Conservation (phyloP, 2,888 invertebrate species). For the Pheosia gnoma region DNA sequence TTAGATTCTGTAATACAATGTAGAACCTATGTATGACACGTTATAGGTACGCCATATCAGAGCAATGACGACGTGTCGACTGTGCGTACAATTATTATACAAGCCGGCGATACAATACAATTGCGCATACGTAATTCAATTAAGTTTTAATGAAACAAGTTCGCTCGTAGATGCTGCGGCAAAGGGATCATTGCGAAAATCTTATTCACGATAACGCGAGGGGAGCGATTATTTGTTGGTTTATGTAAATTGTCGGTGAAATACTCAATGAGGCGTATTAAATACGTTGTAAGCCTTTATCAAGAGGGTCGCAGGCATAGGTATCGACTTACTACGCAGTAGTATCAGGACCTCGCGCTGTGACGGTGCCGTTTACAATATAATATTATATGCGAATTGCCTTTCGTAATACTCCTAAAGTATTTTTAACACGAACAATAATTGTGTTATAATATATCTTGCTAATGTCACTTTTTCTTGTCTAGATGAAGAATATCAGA, state of each 20-base stretch:
- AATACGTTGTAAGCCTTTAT: slow-evolving; percentile 72
- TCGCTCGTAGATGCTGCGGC: slow-evolving; percentile 9
- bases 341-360: slow-evolving; percentile 23
- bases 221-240: slow-evolving; percentile 60
- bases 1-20: not conserved
- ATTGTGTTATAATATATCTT: no score
- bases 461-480: no score
- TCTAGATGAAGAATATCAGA: no score
- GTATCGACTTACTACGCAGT: slow-evolving; percentile 35
- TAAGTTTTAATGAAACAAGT: slow-evolving; percentile 10
- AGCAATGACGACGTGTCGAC: not conserved
- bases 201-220: slow-evolving; percentile 48
- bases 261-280: slow-evolving; percentile 69
- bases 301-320: slow-evolving; percentile 62
- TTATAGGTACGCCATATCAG: not conserved
- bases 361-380: slow-evolving; percentile 8
- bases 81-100: not conserved
- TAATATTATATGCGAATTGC: not conserved
- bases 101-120: not conserved
- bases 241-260: slow-evolving; percentile 68
- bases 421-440: not conserved
- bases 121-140: slow-evolving; percentile 2
- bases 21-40: not conserved
- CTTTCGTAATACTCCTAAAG: not conserved
- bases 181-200: slow-evolving; percentile 45